Conservation (phyloP, 2,888 invertebrate genomes). For the Dryocosmus kuriphilus region DNA sequence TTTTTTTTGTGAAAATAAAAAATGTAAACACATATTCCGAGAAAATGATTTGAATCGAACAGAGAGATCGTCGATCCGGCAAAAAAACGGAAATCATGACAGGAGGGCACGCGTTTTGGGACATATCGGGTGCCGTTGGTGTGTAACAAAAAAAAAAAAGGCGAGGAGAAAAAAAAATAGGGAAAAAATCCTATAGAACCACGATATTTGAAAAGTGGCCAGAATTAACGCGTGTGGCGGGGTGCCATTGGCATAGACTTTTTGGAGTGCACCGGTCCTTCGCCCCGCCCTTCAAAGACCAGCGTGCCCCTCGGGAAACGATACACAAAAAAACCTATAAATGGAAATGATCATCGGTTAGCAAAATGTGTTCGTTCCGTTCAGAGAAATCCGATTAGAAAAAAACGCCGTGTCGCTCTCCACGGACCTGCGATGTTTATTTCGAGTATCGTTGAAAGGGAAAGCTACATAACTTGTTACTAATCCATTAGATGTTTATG, state of each 20-base stretch:
- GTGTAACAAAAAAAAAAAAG: constrained; percentile 58
- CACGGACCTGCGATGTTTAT: constrained; percentile 23
- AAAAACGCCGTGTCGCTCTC: constrained; percentile 40
- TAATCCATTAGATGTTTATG: neutral
- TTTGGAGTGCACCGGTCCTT: constrained; percentile 54
- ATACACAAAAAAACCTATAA: constrained; percentile 61
- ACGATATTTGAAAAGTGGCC: constrained; percentile 73
- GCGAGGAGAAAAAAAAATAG: constrained; percentile 54
- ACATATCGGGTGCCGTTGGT: constrained; percentile 70
- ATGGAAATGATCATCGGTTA: constrained; percentile 64
- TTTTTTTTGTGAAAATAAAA: neutral
- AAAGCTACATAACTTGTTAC: neutral
- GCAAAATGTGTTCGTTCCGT: constrained; percentile 54
- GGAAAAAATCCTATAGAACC: constrained; percentile 53
- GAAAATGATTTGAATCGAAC: constrained; percentile 10
- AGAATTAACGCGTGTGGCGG: constrained; percentile 72
- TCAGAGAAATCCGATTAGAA: constrained; percentile 66
- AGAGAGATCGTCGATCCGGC: constrained; percentile 37
- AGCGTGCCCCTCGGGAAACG: constrained; percentile 55
- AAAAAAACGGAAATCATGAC: constrained; percentile 68
- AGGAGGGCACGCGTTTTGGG: constrained; percentile 61
- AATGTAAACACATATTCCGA: constrained; percentile 31
- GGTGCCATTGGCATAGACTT: constrained; percentile 46
- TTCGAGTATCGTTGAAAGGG: neutral
- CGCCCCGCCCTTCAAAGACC: constrained; percentile 58